Evolutionary conservation across 2,113 vertebrate genomes (phyloP).

Genomic region (Glaucomys volans): DNA sequence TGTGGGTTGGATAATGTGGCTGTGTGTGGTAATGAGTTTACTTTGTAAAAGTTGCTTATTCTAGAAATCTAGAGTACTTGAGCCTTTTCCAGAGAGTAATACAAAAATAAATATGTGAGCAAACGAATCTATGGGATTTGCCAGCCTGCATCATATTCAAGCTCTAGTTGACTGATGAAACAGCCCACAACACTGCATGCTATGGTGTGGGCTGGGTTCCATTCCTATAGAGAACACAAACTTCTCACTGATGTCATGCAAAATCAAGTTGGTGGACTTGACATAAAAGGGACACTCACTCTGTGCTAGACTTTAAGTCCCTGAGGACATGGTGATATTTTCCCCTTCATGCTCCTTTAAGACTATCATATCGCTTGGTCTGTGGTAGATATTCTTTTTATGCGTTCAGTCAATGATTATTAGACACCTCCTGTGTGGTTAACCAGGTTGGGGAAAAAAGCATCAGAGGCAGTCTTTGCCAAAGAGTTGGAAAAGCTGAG

Average conservation of each 20-base stretch:
- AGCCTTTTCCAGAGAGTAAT: conserved; percentile 1
- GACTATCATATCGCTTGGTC: background rate
- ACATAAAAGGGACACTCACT: background rate
- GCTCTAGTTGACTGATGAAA: background rate
- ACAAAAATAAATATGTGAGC: background rate
- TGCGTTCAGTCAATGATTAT: conserved; percentile 26
- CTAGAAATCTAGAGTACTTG: background rate
- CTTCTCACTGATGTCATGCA: conserved; percentile 28
- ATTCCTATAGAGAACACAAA: background rate
- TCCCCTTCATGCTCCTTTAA: background rate
- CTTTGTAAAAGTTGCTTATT: background rate
- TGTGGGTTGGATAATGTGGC: background rate
- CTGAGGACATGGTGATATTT: background rate
- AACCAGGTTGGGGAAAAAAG: background rate
- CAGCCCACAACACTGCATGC: background rate
- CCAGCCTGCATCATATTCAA: background rate
- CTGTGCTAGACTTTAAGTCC: background rate
- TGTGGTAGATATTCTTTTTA: conserved; percentile 7
- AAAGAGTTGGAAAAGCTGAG: conserved; percentile 9
- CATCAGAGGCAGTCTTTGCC: background rate
- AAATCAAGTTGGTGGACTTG: background rate
- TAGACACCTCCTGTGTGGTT: conserved; percentile 37
- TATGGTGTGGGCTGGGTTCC: background rate
- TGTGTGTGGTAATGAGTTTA: background rate
- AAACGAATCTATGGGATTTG: background rate